Evolutionary conservation across 2,888 invertebrate species (phyloP), one percentile per base, ranked within the genome.

Genomic region (Heteropelma amictum): DNA sequence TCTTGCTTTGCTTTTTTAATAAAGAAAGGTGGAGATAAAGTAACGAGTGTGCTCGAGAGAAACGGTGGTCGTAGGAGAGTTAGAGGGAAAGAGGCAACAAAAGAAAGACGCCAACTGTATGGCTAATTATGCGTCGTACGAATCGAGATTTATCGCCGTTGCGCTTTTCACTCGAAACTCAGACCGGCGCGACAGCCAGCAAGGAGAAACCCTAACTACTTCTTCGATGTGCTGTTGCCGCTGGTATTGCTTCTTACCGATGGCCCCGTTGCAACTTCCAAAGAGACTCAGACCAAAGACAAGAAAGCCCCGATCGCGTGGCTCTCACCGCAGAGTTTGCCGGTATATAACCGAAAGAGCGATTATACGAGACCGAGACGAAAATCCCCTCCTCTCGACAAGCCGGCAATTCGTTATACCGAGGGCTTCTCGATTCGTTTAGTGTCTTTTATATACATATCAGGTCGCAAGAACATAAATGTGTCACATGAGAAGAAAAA

Each of bases 61-160:
- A 19, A 35, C 33, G 49, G 33, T 17, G 30, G n/a, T 12, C 21
- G 23, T 61, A 47, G 10, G 54, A 28, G 6, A 40, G 26, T 30
- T 45, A 63, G 56, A 58, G 45, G 47, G 38, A 47, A 23, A 47
- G 54, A 72, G 68, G 51, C 72, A 38, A 58, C 63, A 68, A 54
- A 54, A 53, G 74, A 67, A 40, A 71, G 60, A 71, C 40, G 56
- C 53, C 58, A 71, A 67, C 51, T 67, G 64, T 47, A 60, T 77
- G 73, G 79, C 82, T 84, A 83, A 83, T 85, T 84, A 85, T 82
- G 83, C 84, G 81, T 80, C 82, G 79, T 76, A 77, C 80, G 80
- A 82, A 81, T 67, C 79, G 80, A 83, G 84, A 85, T 85, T 83
- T 84, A 85, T 84, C 80, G 80, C 79, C 75, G 77, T 76, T 79